Evolutionary conservation across 2,888 invertebrate genomes (phyloP), one percentile per base, ranked within the genome.

Genomic region (Watsonalla binaria): DNA sequence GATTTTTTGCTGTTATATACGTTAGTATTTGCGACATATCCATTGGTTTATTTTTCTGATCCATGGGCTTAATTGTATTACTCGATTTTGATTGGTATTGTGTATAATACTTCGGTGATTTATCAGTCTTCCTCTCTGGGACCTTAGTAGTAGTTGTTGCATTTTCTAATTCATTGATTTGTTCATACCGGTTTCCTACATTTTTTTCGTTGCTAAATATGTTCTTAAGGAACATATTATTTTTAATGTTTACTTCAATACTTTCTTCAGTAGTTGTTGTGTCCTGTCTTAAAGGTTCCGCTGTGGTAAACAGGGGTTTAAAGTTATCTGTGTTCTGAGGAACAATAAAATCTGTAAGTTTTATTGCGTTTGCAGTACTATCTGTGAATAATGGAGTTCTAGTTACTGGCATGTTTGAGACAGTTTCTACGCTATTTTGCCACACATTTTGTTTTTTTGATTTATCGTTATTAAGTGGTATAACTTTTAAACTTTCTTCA

Each of bases 211-310:
- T 58, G 35, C 66, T 77, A n/a, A 84, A 68, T 46, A 89, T 54
- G 59, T 81, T 82, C 69, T 80, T 86, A 14, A 90, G 64, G 61
- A 90, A 90, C 51, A 89, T 77, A 54, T 90, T 90, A 2, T 80
- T 76, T 59, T 74, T 70, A 35, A 90, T 65, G 14, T 78, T 69
- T 24, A 82, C 73, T 64, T 78, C 72, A 14, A 78, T 62, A 33
- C 53, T 71, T 14, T 55, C 55, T 60, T 76, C 76, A 11, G 76
- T 72, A n/a, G 75, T 73, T 5, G 60, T 63, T 42, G 59, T 61
- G 54, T 61, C 54, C 54, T 60, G 56, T 34, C 52, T 54, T 8
- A 61, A 55, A 39, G 62, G 57, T 63, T 68, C 63, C 54, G 58
- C 61, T 51, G 54, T 59, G 47, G 60, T 63, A 39, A 64, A 57